A percentile compares a stretch with the other conserved stretches of the same genome.
Evolutionary conservation across 2,888 invertebrate species (phyloP).

Genomic region (Candidula unifasciata): DNA sequence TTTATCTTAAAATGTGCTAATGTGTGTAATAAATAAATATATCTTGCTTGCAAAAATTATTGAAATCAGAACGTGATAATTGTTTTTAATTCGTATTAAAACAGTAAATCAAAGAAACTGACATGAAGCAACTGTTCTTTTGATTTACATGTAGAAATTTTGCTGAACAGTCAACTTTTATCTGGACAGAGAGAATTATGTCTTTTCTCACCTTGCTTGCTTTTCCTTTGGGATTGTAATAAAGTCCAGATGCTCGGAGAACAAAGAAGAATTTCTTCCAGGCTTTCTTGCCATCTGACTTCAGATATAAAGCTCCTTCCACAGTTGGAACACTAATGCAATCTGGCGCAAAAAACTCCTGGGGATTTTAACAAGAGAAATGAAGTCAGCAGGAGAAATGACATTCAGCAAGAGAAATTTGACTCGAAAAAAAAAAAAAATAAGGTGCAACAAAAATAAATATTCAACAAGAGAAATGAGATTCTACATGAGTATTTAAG

Average conservation of each 20-base stretch:
- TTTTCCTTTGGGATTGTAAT: conserved; percentile 97
- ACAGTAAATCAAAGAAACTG: too few relatives aligned
- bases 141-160: too few relatives aligned
- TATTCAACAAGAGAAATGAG: background rate
- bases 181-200: background rate
- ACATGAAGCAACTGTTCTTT: too few relatives aligned
- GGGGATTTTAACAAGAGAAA: conserved; percentile 57
- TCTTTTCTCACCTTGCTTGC: conserved; percentile 79
- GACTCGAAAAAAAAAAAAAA: background rate
- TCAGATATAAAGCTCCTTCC: conserved; percentile 95
- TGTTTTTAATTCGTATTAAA: too few relatives aligned
- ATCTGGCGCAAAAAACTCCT: conserved; percentile 90
- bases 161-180: background rate
- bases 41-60: too few relatives aligned
- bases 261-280: conserved; percentile 99
- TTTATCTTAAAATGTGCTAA: too few relatives aligned
- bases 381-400: background rate
- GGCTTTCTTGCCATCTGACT: conserved; percentile 97
- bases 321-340: conserved; percentile 85
- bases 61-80: too few relatives aligned
- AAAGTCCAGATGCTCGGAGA: conserved; percentile 94
- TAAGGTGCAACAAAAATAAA: background rate
- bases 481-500: too few relatives aligned
- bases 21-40: too few relatives aligned
- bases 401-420: background rate